Evolutionary conservation across 2,888 invertebrate genomes (phyloP), one percentile per base, ranked within the genome.

Genomic region (Cheiracanthium punctorium): DNA sequence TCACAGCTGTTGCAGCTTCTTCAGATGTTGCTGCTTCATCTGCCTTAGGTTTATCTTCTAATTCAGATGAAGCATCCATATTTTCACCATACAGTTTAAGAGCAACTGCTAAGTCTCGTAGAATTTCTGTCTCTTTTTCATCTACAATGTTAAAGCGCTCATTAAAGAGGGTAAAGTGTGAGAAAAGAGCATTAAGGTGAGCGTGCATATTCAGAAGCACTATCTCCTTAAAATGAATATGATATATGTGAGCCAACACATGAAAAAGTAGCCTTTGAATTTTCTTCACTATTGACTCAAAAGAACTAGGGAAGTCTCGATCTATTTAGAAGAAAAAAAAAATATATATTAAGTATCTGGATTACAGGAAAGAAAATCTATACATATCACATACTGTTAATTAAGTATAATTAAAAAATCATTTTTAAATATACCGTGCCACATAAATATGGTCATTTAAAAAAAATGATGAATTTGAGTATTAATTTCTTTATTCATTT

Each of bases 211-310:
- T 96, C 92, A 98, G 94, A 92, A 96, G 94, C 92, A 96, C 96
- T 91, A 98, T 95, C 94, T 98, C 97, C 93, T 96, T 95, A 94
- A 98, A 98, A 94, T 99, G 98, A 93, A 96, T 96, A 92, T 97
- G 97, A 94, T 98, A 98, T 93, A 98, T 94, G 94, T 99, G 98
- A 93, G 98, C 98, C 94, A 98, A 94, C 93, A 98, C 98, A 93
- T 98, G 98, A 94, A 97, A 98, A 94, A 98, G 94, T 93, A 98
- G 95, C 92, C 97, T 96, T 93, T 96, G 94, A 93, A 98, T 97
- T 94, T 98, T 98, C 93, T 97, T 96, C 92, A 98, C 97, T 93
- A 97, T 96, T 91, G 95, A 95, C 93, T 97, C 97, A 93, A 98
- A 98, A 92, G 95, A 95, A 91, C 95, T 94, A 89, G 98, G 98